Evolutionary conservation across 2,113 vertebrate species (phyloP).

Genomic region (Bubo bubo): DNA sequence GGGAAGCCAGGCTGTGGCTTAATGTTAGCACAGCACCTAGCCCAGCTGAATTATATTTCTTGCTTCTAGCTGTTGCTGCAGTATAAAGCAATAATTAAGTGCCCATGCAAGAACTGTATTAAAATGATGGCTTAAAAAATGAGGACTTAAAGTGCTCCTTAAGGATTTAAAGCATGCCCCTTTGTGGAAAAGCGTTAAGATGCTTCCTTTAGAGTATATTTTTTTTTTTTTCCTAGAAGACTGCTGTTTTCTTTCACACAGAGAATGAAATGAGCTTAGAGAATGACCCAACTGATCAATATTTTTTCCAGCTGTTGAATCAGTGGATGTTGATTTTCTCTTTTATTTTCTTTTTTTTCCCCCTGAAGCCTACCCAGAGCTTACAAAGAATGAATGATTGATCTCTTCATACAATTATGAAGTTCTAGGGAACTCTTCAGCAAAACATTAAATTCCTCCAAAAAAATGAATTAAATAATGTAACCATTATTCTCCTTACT

Average conservation of each 20-base stretch:
- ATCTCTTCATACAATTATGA: background rate
- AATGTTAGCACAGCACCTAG: background rate
- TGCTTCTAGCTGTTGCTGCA: background rate
- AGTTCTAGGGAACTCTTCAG: background rate
- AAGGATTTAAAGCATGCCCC: background rate
- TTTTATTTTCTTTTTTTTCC: background rate
- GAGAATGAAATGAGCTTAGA: constrained; percentile 39
- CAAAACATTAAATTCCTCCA: background rate
- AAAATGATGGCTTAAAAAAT: constrained; percentile 22
- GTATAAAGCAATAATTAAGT: background rate
- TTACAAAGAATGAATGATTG: background rate
- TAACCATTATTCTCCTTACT: background rate
- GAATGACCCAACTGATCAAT: constrained; percentile 45
- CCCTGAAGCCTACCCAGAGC: background rate
- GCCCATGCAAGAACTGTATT: background rate
- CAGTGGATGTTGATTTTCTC: constrained; percentile 33
- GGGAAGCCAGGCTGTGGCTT: background rate
- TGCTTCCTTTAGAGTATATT: constrained; percentile 14
- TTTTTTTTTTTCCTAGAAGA: constrained; percentile 14
- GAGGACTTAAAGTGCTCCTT: background rate
- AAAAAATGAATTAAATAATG: background rate
- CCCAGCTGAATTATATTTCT: background rate
- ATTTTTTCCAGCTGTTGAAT: constrained; percentile 36
- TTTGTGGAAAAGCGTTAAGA: constrained; percentile 38
- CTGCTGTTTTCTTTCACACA: constrained; percentile 36